Base-by-base conservation (phyloP, 2,797 vertebrate genomes). In the Sebastes taczanowskii region DNA sequence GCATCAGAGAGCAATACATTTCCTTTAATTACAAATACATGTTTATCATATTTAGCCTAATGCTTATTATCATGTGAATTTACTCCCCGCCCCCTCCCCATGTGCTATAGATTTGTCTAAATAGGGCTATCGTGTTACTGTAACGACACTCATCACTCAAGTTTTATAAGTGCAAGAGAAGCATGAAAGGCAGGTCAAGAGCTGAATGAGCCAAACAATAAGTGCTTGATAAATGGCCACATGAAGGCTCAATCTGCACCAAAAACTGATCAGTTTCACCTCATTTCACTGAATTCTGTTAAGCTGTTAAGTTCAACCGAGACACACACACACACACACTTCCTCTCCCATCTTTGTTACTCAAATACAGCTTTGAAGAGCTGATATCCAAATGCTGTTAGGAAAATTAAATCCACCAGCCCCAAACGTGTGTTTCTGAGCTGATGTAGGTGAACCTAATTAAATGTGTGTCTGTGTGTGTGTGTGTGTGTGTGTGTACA, bases 361-460 rank as follows among this genome's bases (percentile, higher is more conserved):
- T 64, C 4, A 64, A 67, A 55, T 11, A 27, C 73, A 71, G 42
- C 74, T 84, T 85, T 81, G 67, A 86, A 30, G 65, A 79, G 58
- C 14, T 73, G 60, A 85, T 83, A 74, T 83, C 22, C 6, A 64
- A 70, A 75, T 11, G 11, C 42, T 83, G 77, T 38, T 59, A 7
- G 65, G 55, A 72, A 79, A 78, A 87, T 77, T 79, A 70, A 85
- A 82, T 74, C 56, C 49, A 60, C 18, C 56, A 29, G 22, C 46
- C 35, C 23, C 32, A 56, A 65, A 71, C 62, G 27, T 73, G 80
- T 70, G 76, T 76, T 64, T 85, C 42, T 72, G 65, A 84, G 76
- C 76, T 78, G 56, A 85, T 75, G 80, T 73, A 55, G 75, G 75
- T 74, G 7, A 74, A 86, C 29, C 79, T 89, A 85, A 90, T 92